phyloP scores from a whole-genome alignment of 2,888 invertebrate genomes.

The Pterostichus madidus region DNA sequence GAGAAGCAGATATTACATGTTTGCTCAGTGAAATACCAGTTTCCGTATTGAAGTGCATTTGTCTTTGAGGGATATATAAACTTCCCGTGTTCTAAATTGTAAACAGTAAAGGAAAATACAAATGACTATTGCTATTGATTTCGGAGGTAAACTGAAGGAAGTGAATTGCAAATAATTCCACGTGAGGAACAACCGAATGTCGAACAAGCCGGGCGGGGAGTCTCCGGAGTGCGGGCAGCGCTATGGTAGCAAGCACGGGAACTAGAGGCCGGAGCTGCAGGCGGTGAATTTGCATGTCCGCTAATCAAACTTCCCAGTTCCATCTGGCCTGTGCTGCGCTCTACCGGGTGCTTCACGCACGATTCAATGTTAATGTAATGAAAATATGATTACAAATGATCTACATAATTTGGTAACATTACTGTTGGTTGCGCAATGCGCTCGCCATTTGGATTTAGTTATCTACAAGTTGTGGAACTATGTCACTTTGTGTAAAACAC shows the following conservation, averaged over 20 bases:
- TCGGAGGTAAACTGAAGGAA: neutral
- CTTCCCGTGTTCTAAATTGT: neutral
- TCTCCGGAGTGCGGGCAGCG: neutral
- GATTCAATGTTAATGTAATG: conserved; percentile 59
- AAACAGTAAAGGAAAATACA: conserved; percentile 4
- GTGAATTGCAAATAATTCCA: conserved; percentile 26
- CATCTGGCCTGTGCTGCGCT: neutral
- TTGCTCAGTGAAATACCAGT: neutral
- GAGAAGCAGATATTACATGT: neutral
- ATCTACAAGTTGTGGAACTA: conserved; percentile 41
- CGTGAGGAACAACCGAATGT: neutral
- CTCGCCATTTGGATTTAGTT: conserved; percentile 20
- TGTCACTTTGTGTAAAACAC: conserved; percentile 28
- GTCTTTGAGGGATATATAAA: conserved; percentile 3
- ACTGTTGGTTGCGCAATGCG: conserved; percentile 9
- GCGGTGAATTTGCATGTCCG: conserved; percentile 48
- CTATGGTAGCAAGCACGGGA: neutral
- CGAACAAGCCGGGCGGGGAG: neutral
- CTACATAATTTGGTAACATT: conserved; percentile 48
- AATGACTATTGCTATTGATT: conserved; percentile 27
- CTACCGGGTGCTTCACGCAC: conserved; percentile 28
- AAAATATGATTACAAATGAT: conserved; percentile 60
- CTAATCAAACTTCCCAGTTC: conserved; percentile 45
- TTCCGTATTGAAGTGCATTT: neutral
- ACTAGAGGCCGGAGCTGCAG: conserved; percentile 16